A percentile compares a stretch with the other conserved stretches of the same genome.
Evolutionary conservation across 2,888 invertebrate genomes (phyloP).

Genomic region (Lasioglossum villosulum): DNA sequence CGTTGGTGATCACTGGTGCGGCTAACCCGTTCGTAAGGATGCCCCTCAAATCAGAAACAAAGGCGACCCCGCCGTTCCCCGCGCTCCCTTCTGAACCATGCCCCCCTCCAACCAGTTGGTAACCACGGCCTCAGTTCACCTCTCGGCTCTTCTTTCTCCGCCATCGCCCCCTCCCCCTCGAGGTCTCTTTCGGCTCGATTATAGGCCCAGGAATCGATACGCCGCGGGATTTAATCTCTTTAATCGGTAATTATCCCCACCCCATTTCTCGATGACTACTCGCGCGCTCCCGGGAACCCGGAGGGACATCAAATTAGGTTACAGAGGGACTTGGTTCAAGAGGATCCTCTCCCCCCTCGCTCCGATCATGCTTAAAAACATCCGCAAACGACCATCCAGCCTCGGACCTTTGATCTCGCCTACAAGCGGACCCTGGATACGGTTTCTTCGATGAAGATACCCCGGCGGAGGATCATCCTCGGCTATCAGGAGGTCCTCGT

Average conservation of each 20-base stretch:
- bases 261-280: constrained; percentile 45
- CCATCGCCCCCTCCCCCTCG: constrained; percentile 45
- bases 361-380: constrained; percentile 59
- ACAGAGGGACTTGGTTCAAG: constrained; percentile 52
- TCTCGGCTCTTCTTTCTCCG: constrained; percentile 55
- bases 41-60: constrained; percentile 82
- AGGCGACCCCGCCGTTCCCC: constrained; percentile 72
- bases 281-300: constrained; percentile 55
- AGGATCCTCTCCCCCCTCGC: constrained; percentile 5
- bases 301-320: constrained; percentile 77
- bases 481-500: constrained; percentile 12
- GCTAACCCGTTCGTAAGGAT: constrained; percentile 83
- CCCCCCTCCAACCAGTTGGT: constrained; percentile 14
- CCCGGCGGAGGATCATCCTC: not conserved
- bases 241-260: constrained; percentile 82
- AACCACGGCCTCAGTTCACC: constrained; percentile 17
- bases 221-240: constrained; percentile 82
- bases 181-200: constrained; percentile 78
- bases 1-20: constrained; percentile 83
- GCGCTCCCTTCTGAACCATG: constrained; percentile 23
- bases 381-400: constrained; percentile 37
- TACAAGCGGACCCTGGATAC: constrained; percentile 19
- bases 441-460: constrained; percentile 32
- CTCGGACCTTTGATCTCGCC: constrained; percentile 34
- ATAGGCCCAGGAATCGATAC: constrained; percentile 80